phyloP scores from a whole-genome alignment of 1,140 invertebrate genomes.

The Venustaconcha ellipsiformis region DNA sequence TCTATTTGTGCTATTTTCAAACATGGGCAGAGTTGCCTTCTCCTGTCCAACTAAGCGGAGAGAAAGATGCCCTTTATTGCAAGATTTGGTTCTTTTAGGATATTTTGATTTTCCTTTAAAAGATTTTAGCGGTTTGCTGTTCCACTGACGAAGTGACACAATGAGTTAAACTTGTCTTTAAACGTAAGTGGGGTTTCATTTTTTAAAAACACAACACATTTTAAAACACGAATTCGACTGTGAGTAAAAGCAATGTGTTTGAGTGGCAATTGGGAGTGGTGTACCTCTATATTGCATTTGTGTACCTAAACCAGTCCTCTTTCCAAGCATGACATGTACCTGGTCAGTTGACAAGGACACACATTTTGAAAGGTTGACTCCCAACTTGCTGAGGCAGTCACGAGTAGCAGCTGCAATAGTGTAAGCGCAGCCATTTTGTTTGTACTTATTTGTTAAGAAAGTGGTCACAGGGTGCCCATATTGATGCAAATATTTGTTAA shows the following conservation, averaged over 20 bases:
- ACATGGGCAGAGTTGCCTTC: background rate
- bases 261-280: constrained; percentile 14
- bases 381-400: background rate
- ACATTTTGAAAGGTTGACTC: background rate
- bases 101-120: constrained; percentile 11
- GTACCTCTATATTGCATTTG: constrained; percentile 5
- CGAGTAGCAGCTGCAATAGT: constrained; percentile 3
- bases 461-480: constrained; percentile 1
- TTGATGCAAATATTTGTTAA: no score
- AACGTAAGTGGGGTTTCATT: background rate
- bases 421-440: constrained; percentile 3
- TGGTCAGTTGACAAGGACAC: constrained; percentile 9
- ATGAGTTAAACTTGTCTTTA: background rate
- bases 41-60: constrained; percentile 3
- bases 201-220: background rate
- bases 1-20: no score
- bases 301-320: constrained; percentile 3
- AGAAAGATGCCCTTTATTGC: constrained; percentile 8
- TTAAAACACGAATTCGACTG: background rate
- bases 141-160: constrained; percentile 7
- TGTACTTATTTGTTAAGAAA: constrained; percentile 1
- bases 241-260: constrained; percentile 7
- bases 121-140: background rate
- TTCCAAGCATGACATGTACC: constrained; percentile 6
- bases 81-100: constrained; percentile 7